Conservation (phyloP, 2,888 invertebrate genomes). For the Pyrochroa serraticornis region DNA sequence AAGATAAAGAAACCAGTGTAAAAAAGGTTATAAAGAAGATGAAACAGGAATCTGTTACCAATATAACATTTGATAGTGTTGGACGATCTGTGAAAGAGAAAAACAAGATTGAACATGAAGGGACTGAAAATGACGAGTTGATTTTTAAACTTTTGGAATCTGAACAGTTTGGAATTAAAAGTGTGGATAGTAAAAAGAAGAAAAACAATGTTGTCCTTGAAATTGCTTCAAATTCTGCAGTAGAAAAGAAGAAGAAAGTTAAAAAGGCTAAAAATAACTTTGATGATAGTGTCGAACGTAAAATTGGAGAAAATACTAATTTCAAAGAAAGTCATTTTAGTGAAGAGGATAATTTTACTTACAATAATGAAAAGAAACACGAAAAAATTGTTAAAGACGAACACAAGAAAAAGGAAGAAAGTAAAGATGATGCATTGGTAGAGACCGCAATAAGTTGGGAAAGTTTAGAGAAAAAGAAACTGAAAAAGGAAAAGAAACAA, state of each 20-base stretch:
- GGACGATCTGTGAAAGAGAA: too few species aligned
- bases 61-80: too few species aligned
- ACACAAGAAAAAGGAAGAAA: neutral
- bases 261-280: neutral
- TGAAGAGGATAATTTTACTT: too few species aligned
- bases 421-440: neutral
- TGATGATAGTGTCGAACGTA: neutral
- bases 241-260: neutral
- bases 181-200: too few species aligned
- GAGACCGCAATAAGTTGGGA: neutral
- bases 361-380: neutral
- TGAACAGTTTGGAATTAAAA: neutral
- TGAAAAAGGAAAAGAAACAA: neutral
- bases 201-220: too few species aligned
- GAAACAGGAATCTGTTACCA: neutral
- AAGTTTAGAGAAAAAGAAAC: neutral
- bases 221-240: neutral
- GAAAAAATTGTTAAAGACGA: conserved; percentile 1
- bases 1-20: neutral
- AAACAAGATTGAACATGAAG: neutral
- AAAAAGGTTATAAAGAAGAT: conserved; percentile 11
- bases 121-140: neutral
- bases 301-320: neutral
- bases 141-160: conserved; percentile 10
- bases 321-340: too few species aligned